phyloP scores from a whole-genome alignment of 1,140 invertebrate genomes.

The Bombus consobrinus region DNA sequence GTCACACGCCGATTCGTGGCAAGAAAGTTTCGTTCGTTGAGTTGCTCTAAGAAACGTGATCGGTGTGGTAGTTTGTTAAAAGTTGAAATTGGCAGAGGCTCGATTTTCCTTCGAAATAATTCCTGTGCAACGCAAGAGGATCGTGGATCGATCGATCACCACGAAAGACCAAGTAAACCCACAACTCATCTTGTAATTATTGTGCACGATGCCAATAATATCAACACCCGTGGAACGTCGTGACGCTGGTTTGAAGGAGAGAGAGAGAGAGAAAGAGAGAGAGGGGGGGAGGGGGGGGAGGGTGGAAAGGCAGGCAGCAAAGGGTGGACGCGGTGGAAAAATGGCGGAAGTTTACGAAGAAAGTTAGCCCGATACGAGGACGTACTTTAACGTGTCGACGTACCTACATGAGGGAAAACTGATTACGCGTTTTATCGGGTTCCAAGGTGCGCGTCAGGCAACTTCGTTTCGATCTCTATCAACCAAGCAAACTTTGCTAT shows the following conservation, averaged over 20 bases:
- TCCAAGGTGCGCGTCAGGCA: slow-evolving; percentile 32
- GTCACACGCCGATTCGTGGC: not conserved
- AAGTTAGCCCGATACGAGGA: slow-evolving; percentile 35
- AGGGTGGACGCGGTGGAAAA: slow-evolving; percentile 12
- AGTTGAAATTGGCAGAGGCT: slow-evolving; percentile 64
- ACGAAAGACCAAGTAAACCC: slow-evolving; percentile 46
- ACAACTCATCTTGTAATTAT: slow-evolving; percentile 66
- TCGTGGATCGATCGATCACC: slow-evolving; percentile 56
- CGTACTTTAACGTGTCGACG: slow-evolving; percentile 28
- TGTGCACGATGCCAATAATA: slow-evolving; percentile 61
- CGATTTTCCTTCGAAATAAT: slow-evolving; percentile 61
- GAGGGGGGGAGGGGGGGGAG: not conserved
- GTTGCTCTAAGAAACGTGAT: slow-evolving; percentile 40
- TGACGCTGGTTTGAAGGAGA: not conserved
- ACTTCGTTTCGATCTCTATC: slow-evolving; percentile 59
- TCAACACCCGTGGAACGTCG: not conserved
- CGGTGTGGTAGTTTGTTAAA: slow-evolving; percentile 61
- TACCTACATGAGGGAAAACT: slow-evolving; percentile 41
- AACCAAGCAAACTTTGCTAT: slow-evolving; percentile 46
- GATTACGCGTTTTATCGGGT: slow-evolving; percentile 57
- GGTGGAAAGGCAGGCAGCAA: not conserved
- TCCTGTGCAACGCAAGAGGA: slow-evolving; percentile 26
- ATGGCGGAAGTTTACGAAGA: slow-evolving; percentile 42
- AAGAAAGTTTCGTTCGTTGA: slow-evolving; percentile 11
- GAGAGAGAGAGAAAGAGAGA: too few relatives aligned